Evolutionary conservation across 2,888 invertebrate species (phyloP).

Genomic region (Rhingia rostrata): DNA sequence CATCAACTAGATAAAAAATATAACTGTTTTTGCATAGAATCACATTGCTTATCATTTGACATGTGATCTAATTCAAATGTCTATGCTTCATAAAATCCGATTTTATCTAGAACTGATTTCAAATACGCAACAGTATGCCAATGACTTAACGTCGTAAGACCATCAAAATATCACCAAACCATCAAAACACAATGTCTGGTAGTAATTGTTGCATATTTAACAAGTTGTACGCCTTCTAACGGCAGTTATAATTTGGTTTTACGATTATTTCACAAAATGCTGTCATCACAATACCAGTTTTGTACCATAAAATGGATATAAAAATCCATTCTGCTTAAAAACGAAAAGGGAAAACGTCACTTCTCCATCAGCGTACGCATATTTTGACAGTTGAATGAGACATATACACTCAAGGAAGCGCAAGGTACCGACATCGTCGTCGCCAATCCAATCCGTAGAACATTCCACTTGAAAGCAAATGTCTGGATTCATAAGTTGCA

Average conservation of each 20-base stretch:
- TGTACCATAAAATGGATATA: constrained; percentile 68
- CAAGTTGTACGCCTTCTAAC: constrained; percentile 61
- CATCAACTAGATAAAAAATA: no score
- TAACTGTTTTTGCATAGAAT: no score
- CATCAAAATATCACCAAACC: no score
- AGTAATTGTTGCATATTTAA: constrained; percentile 2
- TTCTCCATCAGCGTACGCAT: constrained; percentile 8
- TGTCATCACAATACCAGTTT: constrained; percentile 72
- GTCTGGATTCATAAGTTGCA: constrained; percentile 44
- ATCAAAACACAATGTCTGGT: no score
- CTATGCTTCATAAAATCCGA: no score
- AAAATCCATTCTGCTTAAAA: constrained; percentile 52
- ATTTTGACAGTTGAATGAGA: constrained; percentile 48
- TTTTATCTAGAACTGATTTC: no score
- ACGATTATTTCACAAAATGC: constrained; percentile 72
- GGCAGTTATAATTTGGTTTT: constrained; percentile 67
- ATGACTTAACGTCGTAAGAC: no score
- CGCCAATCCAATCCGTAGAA: constrained; percentile 31
- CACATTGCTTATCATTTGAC: no score
- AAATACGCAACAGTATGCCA: no score
- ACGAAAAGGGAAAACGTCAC: constrained; percentile 53
- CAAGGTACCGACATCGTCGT: constrained; percentile 40
- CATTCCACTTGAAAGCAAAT: constrained; percentile 46
- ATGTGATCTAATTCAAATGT: no score
- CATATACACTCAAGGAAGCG: constrained; percentile 73